These are phyloP conservation scores for Drosophila setifemur DNA, from an alignment of 1,140 invertebrate species.

Conservation along the genomic window DNA sequence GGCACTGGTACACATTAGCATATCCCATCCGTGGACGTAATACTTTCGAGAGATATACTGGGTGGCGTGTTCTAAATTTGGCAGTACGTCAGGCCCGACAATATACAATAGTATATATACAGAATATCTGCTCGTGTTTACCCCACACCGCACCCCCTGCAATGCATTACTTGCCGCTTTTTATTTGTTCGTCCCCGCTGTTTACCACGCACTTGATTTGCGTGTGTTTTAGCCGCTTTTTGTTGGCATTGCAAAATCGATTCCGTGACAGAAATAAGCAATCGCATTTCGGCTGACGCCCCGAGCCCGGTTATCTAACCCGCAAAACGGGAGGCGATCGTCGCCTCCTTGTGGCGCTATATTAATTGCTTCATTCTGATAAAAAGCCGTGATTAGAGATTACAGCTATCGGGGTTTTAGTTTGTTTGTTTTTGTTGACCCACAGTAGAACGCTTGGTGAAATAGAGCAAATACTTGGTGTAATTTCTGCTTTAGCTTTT, in stretches of 20 bases:
- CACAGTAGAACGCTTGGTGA: constrained; percentile 1
- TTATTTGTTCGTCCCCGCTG: background rate
- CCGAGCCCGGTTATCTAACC: constrained; percentile 43
- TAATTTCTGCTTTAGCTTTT: constrained; percentile 8
- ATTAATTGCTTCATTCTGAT: constrained; percentile 29
- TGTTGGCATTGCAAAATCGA: constrained; percentile 27
- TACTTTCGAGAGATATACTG: background rate
- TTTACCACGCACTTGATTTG: constrained; percentile 36
- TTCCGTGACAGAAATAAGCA: constrained; percentile 45
- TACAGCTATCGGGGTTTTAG: constrained; percentile 2
- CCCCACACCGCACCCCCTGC: background rate
- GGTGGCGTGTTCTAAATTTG: constrained; percentile 30
- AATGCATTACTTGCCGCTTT: constrained; percentile 18
- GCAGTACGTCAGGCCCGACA: constrained; percentile 16
- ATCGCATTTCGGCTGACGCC: constrained; percentile 6
- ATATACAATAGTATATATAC: constrained; percentile 4
- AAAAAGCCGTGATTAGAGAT: constrained; percentile 38
- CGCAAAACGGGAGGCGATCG: constrained; percentile 4
- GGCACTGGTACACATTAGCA: background rate
- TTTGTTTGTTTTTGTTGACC: constrained; percentile 4
- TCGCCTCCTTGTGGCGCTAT: constrained; percentile 21
- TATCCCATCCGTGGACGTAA: background rate
- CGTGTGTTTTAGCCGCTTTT: constrained; percentile 5
- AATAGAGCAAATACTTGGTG: constrained; percentile 17
- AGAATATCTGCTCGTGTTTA: too few species aligned